Percentiles rank a stretch among this genome's conserved stretches.
Evolutionary conservation across 2,113 vertebrate genomes (phyloP).

Genomic region (Myiopsitta monachus): DNA sequence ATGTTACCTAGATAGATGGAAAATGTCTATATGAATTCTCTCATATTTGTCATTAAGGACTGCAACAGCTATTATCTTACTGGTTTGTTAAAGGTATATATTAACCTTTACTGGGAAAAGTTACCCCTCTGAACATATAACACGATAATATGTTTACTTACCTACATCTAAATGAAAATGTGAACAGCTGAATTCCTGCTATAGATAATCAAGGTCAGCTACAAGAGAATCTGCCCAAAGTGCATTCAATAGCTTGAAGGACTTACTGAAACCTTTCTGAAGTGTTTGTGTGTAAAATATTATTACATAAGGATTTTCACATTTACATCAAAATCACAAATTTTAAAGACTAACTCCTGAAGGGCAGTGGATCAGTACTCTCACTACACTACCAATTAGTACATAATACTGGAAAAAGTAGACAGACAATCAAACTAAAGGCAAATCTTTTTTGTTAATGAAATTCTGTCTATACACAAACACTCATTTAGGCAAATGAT

Average conservation of each 20-base stretch:
- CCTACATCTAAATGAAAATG: neutral
- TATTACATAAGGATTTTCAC: neutral
- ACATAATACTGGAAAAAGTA: neutral
- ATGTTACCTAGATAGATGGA: neutral
- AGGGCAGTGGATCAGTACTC: neutral
- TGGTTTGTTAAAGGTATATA: neutral
- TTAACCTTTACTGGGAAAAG: neutral
- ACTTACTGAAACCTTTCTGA: neutral
- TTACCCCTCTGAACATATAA: neutral
- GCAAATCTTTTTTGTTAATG: neutral
- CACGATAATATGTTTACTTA: neutral
- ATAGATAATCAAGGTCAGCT: neutral
- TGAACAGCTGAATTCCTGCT: neutral
- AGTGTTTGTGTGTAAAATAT: neutral
- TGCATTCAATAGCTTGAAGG: neutral
- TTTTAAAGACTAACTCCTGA: neutral
- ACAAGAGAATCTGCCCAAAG: neutral
- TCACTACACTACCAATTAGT: neutral
- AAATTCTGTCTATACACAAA: neutral
- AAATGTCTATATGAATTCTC: neutral
- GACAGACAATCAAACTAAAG: neutral
- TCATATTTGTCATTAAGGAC: conserved; percentile 10
- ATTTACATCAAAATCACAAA: neutral
- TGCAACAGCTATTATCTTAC: neutral
- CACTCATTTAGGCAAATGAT: neutral